phyloP scores from a whole-genome alignment of 2,113 vertebrate genomes.

The Natator depressus region DNA sequence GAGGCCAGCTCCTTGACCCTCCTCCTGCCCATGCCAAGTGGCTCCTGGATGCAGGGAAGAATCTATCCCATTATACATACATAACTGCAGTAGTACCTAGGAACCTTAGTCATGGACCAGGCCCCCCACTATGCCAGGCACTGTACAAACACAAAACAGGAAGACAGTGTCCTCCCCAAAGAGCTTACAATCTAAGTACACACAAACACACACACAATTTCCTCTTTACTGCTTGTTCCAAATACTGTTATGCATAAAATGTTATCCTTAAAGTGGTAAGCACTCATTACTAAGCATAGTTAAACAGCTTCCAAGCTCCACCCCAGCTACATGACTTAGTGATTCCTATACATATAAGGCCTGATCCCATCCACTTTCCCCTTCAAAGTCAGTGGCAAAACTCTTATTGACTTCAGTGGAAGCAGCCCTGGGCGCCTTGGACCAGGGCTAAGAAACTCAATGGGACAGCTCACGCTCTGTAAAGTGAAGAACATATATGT shows the following conservation, averaged over 20 bases:
- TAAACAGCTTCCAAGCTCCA: background rate
- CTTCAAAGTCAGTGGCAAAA: fast-evolving
- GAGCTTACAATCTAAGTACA: background rate
- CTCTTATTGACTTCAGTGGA: background rate
- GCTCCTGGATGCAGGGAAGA: background rate
- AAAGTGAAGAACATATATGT: background rate
- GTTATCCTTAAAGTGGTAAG: background rate
- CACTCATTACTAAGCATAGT: background rate
- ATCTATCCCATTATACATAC: background rate
- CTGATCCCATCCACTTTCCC: background rate
- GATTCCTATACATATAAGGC: fast-evolving
- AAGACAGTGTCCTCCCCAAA: background rate
- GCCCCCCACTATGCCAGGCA: fast-evolving
- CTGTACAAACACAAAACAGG: background rate
- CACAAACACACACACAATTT: background rate
- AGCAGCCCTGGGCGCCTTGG: background rate
- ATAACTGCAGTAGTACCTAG: background rate
- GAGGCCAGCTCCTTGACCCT: background rate
- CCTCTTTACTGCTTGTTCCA: background rate
- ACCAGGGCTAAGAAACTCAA: background rate
- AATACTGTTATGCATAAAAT: background rate
- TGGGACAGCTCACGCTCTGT: fast-evolving
- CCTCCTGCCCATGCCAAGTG: background rate
- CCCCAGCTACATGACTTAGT: fast-evolving
- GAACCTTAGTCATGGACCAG: background rate